phyloP scores from a whole-genome alignment of 1,140 invertebrate species.

The Archegozetes longisetosus region DNA sequence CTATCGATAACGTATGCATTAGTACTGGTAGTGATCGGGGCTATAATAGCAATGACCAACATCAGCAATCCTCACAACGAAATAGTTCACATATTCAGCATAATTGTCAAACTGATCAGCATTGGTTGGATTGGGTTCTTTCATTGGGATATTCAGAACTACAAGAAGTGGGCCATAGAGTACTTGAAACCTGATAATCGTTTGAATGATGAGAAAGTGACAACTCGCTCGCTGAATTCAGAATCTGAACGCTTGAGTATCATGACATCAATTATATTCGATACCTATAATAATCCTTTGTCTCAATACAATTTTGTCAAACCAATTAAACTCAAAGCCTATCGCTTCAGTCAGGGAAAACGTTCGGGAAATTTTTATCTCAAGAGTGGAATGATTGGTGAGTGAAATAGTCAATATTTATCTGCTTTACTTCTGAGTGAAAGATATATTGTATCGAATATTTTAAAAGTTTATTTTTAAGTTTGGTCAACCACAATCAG shows the following conservation, averaged over 20 bases:
- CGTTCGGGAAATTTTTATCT: slow-evolving; percentile 54
- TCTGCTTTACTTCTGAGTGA: slow-evolving; percentile 2
- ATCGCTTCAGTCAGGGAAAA: slow-evolving; percentile 30
- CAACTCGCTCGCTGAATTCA: too few species aligned
- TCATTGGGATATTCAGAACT: slow-evolving; percentile 19
- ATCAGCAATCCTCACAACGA: slow-evolving; percentile 1
- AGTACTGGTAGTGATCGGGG: not conserved
- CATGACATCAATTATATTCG: too few species aligned
- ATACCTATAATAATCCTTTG: too few species aligned
- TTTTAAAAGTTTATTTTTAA: not conserved
- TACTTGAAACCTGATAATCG: too few species aligned
- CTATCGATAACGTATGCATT: slow-evolving; percentile 9
- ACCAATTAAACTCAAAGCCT: slow-evolving; percentile 21
- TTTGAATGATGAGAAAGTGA: too few species aligned
- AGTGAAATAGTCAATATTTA: too few species aligned
- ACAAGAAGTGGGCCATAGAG: too few species aligned
- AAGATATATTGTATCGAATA: slow-evolving; percentile 15
- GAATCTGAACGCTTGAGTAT: too few species aligned
- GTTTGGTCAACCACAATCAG: too few species aligned
- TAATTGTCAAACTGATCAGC: slow-evolving; percentile 14
- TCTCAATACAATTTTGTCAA: too few species aligned
- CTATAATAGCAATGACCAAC: not conserved
- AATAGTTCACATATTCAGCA: slow-evolving; percentile 2
- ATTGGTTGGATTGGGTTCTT: slow-evolving; percentile 22
- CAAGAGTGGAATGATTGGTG: slow-evolving; percentile 52